phyloP scores from a whole-genome alignment of 2,113 vertebrate species.

The Tapirus terrestris region DNA sequence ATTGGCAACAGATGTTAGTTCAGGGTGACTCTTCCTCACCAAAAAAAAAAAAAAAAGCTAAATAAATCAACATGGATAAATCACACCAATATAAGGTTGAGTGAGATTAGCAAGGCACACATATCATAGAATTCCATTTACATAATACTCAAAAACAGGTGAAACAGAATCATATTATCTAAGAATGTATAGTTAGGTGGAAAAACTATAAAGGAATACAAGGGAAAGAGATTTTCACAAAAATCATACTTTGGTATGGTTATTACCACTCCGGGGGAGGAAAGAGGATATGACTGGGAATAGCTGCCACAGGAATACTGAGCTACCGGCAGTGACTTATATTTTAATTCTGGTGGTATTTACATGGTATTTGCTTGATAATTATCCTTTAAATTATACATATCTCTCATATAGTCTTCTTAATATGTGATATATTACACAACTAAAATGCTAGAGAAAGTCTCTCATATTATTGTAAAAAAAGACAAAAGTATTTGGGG shows the following conservation, averaged over 20 bases:
- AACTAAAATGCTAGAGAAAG: conserved; percentile 19
- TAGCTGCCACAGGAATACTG: neutral
- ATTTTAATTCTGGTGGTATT: neutral
- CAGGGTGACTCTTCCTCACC: too few species aligned
- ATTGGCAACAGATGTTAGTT: too few species aligned
- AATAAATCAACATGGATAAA: neutral
- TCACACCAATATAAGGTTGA: neutral
- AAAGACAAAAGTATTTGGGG: neutral
- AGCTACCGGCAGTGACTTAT: neutral
- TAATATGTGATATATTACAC: neutral
- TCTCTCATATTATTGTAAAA: neutral
- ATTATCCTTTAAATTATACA: neutral
- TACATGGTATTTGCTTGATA: neutral
- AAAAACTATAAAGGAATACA: neutral
- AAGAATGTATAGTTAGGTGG: neutral
- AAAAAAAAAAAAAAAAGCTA: neutral
- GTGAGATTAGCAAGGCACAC: neutral
- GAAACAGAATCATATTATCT: neutral
- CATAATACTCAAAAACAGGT: neutral
- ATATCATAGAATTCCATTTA: neutral
- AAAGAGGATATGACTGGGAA: fast-evolving
- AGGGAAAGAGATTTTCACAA: neutral
- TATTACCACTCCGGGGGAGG: neutral
- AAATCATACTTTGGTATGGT: neutral
- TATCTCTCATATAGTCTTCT: neutral